Base-by-base conservation (phyloP, 53 echinoderm and acorn worm genomes). In the Astropecten irregularis region DNA sequence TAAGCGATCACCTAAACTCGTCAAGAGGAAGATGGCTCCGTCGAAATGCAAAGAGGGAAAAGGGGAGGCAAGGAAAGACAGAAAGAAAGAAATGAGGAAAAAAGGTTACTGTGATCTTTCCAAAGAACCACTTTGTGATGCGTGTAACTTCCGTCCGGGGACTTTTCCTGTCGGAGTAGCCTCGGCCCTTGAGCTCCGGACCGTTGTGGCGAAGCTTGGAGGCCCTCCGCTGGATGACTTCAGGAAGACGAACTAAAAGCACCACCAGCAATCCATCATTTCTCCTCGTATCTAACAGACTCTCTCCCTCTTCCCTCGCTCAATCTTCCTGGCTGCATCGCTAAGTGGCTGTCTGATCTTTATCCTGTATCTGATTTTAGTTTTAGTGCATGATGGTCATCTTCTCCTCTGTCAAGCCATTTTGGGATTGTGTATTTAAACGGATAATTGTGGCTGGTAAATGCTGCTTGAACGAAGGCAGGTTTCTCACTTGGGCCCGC, bases 181-280 rank as follows among this genome's bases (percentile, higher is more conserved):
- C 57, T 76, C 57, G 56, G 58, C 38, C 76, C 76, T 76, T 40
- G 39, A 76, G 40, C 40, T 42, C 55, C 4, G 58, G n/a, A n/a
- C n/a, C n/a, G n/a, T n/a, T n/a, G n/a, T n/a, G n/a, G 46, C 76
- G 57, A 40, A 58, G 21, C 55, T 54, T 46, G 76, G 76, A 33
- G 37, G 39, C 36, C 65, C 42, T 58, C 57, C 40, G 37, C 40
- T 76, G 76, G 57, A 76, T 40, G 25, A 42, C 57, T 76, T 27
- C 76, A 40, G 76, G 76, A 76, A 76, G 76, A 76, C 57, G 76
- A 16, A 40, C 76, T 76, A 76, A 76, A 76, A 76, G 76, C 76
- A 40, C n/a, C 55, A 6, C 0, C 26, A 76, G 39, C 57, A 76
- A 76, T 76, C 76, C 76, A 76, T 76, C 76, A 76, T 76, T 38